Evolutionary conservation across 2,113 vertebrate species (phyloP), one percentile per base, ranked within the genome.

Genomic region (Pelmatolapia mariae): DNA sequence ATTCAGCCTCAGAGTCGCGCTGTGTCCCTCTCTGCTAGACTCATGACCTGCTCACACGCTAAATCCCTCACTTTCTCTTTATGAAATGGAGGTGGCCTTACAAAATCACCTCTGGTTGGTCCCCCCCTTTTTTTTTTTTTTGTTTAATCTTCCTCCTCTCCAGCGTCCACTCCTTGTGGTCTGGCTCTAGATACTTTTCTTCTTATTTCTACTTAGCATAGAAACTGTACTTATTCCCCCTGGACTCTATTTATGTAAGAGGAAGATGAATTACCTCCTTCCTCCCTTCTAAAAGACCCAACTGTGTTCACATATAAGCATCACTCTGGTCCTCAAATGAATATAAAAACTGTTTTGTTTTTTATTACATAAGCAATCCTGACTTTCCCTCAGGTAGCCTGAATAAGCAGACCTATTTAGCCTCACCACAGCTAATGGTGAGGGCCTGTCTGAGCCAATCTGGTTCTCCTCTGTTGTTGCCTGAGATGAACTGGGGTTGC

Each of bases 381-480:
- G 89, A 83, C 84, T 68, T 71, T 82, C 86, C 89, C 83, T 76
- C 56, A 22, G 83, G 84, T 87, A 76, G 71, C 59, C 84, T 53
- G 29, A 87, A 93, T 92, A 89, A 90, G 86, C 85, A 93, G 89
- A 91, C 87, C 92, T 88, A 88, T 90, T 94, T 93, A 90, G 82
- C 82, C 82, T 40, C 10, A 47, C 22, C 26, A 40, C 63, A 33
- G 63, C 26, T 36, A 76, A 47, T 38, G 19, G 33, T 11, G 61
- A 83, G 61, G 59, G 79, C 52, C 85, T 19, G 83, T 86, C 80
- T 13, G 59, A 68, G 84, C 38, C 52, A 80, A 83, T 89, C 56
- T 63, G 73, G 24, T 54, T 73, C 73, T 89, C 78, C 22, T 84
- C 10, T 50, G 52, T 59, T 83, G 63, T 52, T 84, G 1, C 76